Conservation (phyloP, 2,888 invertebrate genomes). For the Clivina fossor region DNA sequence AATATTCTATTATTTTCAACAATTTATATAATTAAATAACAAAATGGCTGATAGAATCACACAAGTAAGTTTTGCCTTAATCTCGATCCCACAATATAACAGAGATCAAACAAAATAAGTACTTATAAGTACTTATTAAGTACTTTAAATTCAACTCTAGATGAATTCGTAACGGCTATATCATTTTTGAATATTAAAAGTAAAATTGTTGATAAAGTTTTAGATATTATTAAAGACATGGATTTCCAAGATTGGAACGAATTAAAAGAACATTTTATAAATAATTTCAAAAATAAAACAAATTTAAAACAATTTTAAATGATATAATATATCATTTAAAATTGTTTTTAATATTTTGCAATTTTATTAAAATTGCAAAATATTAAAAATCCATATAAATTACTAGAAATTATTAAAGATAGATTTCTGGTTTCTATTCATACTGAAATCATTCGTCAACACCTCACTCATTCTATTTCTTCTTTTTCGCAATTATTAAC, state of each 20-base stretch:
- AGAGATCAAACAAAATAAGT: not conserved
- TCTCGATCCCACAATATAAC: not conserved
- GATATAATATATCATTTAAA: not conserved
- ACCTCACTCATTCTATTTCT: too few species aligned
- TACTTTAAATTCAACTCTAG: not conserved
- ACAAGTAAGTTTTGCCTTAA: too few species aligned
- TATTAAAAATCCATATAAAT: slow-evolving; percentile 5
- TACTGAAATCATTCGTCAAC: too few species aligned
- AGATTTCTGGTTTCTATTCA: too few species aligned
- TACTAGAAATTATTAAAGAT: not conserved
- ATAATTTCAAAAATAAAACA: too few species aligned
- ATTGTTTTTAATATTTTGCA: not conserved
- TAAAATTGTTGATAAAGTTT: not conserved
- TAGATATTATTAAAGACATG: not conserved
- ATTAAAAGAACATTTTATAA: not conserved
- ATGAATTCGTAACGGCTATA: not conserved
- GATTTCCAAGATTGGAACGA: not conserved
- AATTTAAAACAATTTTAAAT: too few species aligned
- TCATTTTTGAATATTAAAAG: not conserved
- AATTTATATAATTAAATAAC: too few species aligned
- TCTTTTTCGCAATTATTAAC: too few species aligned
- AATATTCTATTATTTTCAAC: too few species aligned
- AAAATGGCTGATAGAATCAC: too few species aligned
- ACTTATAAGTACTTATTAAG: not conserved
- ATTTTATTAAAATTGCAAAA: slow-evolving; percentile 1